Conservation (phyloP, 2,888 invertebrate genomes). For the Drosophila hawaiiensis region DNA sequence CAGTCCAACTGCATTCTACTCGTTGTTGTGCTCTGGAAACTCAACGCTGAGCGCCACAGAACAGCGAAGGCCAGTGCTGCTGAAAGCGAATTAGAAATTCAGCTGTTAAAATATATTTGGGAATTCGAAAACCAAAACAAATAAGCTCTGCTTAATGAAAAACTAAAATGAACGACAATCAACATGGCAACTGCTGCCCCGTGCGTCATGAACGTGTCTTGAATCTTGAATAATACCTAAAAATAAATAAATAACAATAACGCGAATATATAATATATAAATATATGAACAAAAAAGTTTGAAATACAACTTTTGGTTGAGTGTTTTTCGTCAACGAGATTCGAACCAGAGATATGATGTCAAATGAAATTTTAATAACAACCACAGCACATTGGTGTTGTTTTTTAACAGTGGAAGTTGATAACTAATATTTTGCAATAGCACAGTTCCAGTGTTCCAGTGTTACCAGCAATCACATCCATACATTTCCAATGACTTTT, state of each 20-base stretch:
- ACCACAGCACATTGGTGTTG: not conserved
- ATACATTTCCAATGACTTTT: conserved; percentile 15
- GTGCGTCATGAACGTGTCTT: conserved; percentile 9
- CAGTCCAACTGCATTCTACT: not conserved
- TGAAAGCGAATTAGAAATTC: not conserved
- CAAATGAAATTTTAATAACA: not conserved
- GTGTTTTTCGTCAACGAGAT: not conserved
- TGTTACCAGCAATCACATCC: conserved; percentile 22
- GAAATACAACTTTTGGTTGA: not conserved
- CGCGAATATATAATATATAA: not conserved
- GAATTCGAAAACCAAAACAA: not conserved
- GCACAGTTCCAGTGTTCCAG: too few relatives aligned
- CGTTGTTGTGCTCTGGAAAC: not conserved
- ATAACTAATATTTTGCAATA: not conserved
- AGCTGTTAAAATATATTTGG: not conserved
- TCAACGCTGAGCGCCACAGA: not conserved
- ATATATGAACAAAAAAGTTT: not conserved
- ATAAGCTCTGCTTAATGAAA: not conserved
- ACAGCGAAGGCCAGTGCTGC: not conserved
- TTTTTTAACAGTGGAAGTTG: conserved; percentile 13
- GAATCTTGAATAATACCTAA: conserved; percentile 2
- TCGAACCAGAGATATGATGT: not conserved
- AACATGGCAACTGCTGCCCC: conserved; percentile 1
- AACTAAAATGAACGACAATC: conserved; percentile 10
- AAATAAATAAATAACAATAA: not conserved